Base-by-base conservation (phyloP, 2,113 vertebrate genomes). In the Procavia capensis region DNA sequence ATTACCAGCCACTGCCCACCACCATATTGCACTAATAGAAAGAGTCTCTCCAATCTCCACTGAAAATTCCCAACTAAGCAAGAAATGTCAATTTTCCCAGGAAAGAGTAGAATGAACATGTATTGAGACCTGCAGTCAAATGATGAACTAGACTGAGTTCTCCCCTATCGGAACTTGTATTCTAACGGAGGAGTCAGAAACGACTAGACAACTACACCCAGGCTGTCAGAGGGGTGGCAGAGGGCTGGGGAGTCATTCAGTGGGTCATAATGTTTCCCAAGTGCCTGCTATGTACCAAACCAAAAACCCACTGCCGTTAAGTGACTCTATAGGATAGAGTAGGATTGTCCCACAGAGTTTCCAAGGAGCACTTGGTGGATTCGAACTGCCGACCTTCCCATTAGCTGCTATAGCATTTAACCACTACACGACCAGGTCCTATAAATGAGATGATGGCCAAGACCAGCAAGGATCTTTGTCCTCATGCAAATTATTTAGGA, bases 1-100 rank as follows among this genome's bases (percentile, higher is more conserved):
- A 94, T 93, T 64, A 39, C 41, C 83, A 95, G 85, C 41, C 85
- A 82, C 88, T 1, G 6, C 66, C 61, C 72, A 29, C 70, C 88
- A 29, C 78, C 78, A 19, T 72, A 66, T n/a, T 0, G 16, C 89
- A n/a, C 39, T 74, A 47, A 88, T 6, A 41, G 66, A 70, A 79
- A 66, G 82, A 57, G 19, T 50, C 36, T 7, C 41, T 59, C 75
- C 6, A 68, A 29, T 74, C n/a, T 27, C 79, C 10, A 24, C 88
- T 76, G 50, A 91, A 92, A 61, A 25, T 54, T 70, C 89, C 80
- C 75, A 45, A 0, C 43, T 25, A 31, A 75, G 72, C 76, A 59
- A 88, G 85, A 85, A 41, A 43, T 0, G 8, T 19, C 31, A 2
- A 0, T 57, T 95, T 93, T 41, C 68, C 34, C 8, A 25, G 61